Conservation (phyloP, 2,113 vertebrate genomes). For the Elanoides forficatus region DNA sequence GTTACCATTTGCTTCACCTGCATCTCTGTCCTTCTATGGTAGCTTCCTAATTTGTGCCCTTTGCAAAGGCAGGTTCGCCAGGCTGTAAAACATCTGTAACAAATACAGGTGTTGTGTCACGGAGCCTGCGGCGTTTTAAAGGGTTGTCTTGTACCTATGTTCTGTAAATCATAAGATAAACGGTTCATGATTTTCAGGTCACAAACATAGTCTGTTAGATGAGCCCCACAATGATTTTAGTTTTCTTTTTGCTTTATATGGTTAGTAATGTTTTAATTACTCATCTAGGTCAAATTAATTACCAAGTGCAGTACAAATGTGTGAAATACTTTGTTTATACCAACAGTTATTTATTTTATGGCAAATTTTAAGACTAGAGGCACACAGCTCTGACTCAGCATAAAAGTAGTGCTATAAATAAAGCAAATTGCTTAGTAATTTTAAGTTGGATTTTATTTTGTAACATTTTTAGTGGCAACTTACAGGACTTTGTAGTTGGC, state of each 20-base stretch:
- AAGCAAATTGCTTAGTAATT: slow-evolving; percentile 31
- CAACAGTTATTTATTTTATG: slow-evolving; percentile 71
- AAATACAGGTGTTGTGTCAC: not conserved
- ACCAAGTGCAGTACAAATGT: slow-evolving; percentile 23
- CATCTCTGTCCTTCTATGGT: not conserved
- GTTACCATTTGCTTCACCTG: not conserved
- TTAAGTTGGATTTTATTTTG: slow-evolving; percentile 53
- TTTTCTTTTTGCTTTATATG: slow-evolving; percentile 31
- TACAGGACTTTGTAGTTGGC: slow-evolving; percentile 37
- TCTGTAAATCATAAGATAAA: not conserved
- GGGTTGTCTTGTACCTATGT: slow-evolving; percentile 30
- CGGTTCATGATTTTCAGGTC: not conserved
- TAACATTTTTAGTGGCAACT: slow-evolving; percentile 50
- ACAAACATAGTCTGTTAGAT: not conserved
- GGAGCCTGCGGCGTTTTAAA: not conserved
- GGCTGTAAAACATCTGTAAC: slow-evolving; percentile 25
- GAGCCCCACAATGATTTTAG: slow-evolving; percentile 4
- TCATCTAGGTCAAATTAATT: slow-evolving; percentile 49
- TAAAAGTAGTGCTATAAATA: slow-evolving; percentile 61
- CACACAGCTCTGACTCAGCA: slow-evolving; percentile 12
- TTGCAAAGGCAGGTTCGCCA: slow-evolving; percentile 31
- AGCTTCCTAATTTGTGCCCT: slow-evolving; percentile 33
- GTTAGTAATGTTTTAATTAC: slow-evolving; percentile 71
- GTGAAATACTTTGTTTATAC: slow-evolving; percentile 57
- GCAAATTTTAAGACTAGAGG: slow-evolving; percentile 43